These are phyloP conservation scores for Psephotus haematonotus DNA, from an alignment of 2,113 vertebrate species.

Conservation along the genomic window DNA sequence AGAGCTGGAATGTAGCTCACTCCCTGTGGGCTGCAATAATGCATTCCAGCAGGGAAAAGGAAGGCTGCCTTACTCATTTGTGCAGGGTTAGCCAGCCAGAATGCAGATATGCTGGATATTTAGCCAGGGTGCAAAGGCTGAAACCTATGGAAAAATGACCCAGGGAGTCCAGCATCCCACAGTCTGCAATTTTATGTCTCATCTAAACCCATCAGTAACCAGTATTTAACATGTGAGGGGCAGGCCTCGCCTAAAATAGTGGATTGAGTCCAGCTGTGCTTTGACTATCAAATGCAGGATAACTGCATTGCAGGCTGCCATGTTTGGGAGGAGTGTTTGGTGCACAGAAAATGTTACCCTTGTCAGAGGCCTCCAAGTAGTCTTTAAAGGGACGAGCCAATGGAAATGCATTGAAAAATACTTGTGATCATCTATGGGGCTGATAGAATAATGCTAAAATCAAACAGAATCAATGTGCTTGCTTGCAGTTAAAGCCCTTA, in stretches of 20 bases:
- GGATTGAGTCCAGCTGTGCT: not conserved
- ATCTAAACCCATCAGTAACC: not conserved
- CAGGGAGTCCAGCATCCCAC: not conserved
- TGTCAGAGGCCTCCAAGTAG: not conserved
- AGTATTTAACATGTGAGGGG: not conserved
- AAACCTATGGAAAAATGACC: not conserved
- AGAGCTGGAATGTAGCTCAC: not conserved
- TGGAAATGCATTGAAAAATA: not conserved
- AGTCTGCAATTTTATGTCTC: not conserved
- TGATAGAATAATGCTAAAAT: not conserved
- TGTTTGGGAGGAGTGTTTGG: not conserved
- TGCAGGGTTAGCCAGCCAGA: not conserved
- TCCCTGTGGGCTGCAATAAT: not conserved
- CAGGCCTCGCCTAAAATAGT: not conserved
- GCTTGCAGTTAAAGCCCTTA: not conserved
- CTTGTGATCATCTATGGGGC: not conserved
- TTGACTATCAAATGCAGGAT: not conserved
- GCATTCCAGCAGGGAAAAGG: not conserved
- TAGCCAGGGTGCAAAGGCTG: not conserved
- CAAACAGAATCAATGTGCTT: not conserved
- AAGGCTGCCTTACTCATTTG: not conserved
- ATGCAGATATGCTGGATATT: not conserved
- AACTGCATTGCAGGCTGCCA: accelerated
- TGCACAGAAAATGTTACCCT: not conserved
- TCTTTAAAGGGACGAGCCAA: not conserved